A percentile compares a stretch with the other conserved stretches of the same genome.
Conservation (phyloP, 2,888 invertebrate genomes). For the Zygothrica quintamaculata region DNA sequence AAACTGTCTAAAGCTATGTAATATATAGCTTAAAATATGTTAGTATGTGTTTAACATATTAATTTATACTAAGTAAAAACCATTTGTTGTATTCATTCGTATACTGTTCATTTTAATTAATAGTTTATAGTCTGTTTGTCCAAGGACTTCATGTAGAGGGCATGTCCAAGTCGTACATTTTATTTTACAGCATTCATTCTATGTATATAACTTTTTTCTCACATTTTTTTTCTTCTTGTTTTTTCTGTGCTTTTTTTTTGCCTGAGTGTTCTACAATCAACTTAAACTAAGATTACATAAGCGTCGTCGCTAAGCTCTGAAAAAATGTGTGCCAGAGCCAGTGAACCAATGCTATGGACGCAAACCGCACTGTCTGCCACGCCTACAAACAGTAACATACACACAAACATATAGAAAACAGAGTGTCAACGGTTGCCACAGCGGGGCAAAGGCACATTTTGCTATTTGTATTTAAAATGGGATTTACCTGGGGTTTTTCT, state of each 20-base stretch:
- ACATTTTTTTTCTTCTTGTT: constrained; percentile 21
- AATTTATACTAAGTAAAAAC: too few relatives aligned
- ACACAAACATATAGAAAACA: constrained; percentile 20
- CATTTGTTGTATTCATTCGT: too few relatives aligned
- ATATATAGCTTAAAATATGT: too few relatives aligned
- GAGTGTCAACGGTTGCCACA: constrained; percentile 27
- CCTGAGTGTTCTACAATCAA: constrained; percentile 68
- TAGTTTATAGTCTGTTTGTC: too few relatives aligned
- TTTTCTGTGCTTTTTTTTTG: constrained; percentile 16
- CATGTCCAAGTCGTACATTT: too few relatives aligned
- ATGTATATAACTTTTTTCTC: not conserved
- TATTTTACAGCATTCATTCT: not conserved
- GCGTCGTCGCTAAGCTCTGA: constrained; percentile 64
- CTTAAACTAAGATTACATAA: constrained; percentile 78
- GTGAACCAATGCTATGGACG: constrained; percentile 10
- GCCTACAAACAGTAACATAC: not conserved
- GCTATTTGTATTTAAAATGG: constrained; percentile 79
- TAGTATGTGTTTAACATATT: too few relatives aligned
- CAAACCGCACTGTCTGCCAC: constrained; percentile 21
- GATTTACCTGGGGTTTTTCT: constrained; percentile 77
- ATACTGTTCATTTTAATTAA: too few relatives aligned
- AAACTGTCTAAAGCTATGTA: too few relatives aligned
- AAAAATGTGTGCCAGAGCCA: constrained; percentile 69
- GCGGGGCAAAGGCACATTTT: constrained; percentile 32
- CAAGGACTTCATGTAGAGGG: too few relatives aligned